phyloP scores from a whole-genome alignment of 2,113 vertebrate genomes.

The Lepus europaeus region DNA sequence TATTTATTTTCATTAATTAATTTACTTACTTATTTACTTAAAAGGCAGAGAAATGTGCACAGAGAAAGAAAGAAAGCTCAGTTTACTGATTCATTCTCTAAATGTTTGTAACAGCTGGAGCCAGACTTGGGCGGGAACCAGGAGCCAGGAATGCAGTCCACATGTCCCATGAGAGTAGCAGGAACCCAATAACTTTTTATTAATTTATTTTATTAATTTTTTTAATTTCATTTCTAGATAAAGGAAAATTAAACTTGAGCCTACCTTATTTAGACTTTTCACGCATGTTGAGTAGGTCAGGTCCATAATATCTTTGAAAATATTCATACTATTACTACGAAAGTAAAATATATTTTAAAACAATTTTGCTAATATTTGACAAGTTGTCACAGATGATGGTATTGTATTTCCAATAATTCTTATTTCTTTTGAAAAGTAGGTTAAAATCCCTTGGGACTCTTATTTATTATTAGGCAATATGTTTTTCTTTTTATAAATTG shows the following conservation, averaged over 20 bases:
- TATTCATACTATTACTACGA: background rate
- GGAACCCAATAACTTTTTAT: background rate
- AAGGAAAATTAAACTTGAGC: background rate
- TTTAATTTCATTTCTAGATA: background rate
- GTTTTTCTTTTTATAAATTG: slow-evolving; percentile 13
- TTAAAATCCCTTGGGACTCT: background rate
- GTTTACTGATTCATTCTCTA: too few species aligned
- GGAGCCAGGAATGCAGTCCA: too few species aligned
- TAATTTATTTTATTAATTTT: slow-evolving; percentile 17
- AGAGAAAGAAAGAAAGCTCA: too few species aligned
- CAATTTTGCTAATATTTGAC: slow-evolving; percentile 7
- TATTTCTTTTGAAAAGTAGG: slow-evolving; percentile 34
- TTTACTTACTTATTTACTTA: too few species aligned
- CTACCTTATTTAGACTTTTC: background rate
- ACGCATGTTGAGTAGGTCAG: background rate
- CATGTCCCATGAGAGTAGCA: too few species aligned
- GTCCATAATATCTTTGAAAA: background rate
- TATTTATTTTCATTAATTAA: background rate
- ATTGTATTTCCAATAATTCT: background rate
- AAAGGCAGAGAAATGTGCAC: too few species aligned
- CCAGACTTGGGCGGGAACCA: too few species aligned
- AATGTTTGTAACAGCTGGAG: too few species aligned
- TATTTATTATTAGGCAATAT: slow-evolving; percentile 2
- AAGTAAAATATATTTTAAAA: background rate
- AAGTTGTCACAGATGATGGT: background rate